A percentile compares a stretch with the other conserved stretches of the same genome.
phyloP scores from a whole-genome alignment of 1,140 invertebrate species.

The Lethrus apterus region DNA sequence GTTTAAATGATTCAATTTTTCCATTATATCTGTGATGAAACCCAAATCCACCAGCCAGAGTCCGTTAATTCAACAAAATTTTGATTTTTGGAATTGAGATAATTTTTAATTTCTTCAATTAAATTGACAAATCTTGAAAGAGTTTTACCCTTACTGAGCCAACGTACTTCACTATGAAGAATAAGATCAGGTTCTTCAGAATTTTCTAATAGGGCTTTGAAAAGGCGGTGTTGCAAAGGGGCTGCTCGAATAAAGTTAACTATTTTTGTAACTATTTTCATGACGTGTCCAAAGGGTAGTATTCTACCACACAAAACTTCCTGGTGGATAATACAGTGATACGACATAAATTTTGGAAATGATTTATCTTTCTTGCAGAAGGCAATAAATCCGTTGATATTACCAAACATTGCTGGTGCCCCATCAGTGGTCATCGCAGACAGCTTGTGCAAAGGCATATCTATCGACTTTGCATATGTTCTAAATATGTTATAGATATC shows the following conservation, averaged over 20 bases:
- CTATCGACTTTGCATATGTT: too few species aligned
- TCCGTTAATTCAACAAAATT: conserved; percentile 1
- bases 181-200: conserved; percentile 7
- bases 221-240: conserved; percentile 11
- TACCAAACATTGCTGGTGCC: conserved; percentile 20
- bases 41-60: neutral
- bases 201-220: conserved; percentile 4
- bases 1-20: neutral
- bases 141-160: conserved; percentile 7
- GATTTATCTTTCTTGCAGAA: too few species aligned
- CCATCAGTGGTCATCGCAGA: conserved; percentile 12
- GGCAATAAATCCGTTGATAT: too few species aligned
- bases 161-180: conserved; percentile 9
- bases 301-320: conserved; percentile 12
- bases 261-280: too few species aligned
- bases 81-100: conserved; percentile 5
- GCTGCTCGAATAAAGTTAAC: too few species aligned
- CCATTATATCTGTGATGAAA: too few species aligned
- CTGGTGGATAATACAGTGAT: conserved; percentile 16
- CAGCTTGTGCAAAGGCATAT: too few species aligned
- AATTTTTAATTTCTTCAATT: too few species aligned
- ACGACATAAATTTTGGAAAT: too few species aligned
- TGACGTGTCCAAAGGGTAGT: conserved; percentile 9
- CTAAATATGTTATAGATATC: too few species aligned
- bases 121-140: too few species aligned